phyloP scores from a whole-genome alignment of 2,888 invertebrate species.

The Theretra japonica region DNA sequence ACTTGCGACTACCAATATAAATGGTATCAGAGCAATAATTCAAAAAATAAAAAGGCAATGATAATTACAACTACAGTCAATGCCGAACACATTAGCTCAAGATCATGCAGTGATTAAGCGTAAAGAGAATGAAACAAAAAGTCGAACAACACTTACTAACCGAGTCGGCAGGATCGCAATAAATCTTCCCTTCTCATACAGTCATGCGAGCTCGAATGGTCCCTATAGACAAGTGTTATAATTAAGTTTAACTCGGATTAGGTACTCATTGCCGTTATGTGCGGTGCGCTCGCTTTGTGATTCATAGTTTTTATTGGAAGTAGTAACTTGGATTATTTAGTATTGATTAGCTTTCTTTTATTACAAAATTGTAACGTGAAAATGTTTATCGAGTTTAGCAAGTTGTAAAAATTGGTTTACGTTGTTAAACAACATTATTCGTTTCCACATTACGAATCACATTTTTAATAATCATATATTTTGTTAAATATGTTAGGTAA shows the following conservation, averaged over 20 bases:
- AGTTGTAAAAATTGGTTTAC: too few relatives aligned
- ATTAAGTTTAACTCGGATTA: conserved; percentile 72
- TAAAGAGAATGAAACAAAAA: conserved; percentile 75
- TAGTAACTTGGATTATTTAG: background rate
- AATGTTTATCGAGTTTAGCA: too few relatives aligned
- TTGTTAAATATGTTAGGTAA: too few relatives aligned
- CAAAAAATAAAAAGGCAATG: conserved; percentile 9
- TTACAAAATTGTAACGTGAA: background rate
- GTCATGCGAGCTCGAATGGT: conserved; percentile 70
- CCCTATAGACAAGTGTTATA: conserved; percentile 79
- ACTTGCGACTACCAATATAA: background rate
- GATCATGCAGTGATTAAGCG: conserved; percentile 78
- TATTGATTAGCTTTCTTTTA: background rate
- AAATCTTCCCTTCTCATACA: conserved; percentile 73
- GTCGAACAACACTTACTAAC: conserved; percentile 71
- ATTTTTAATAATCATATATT: too few relatives aligned
- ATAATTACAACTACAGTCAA: conserved; percentile 48
- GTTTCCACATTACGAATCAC: too few relatives aligned
- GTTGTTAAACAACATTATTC: too few relatives aligned
- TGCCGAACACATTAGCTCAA: conserved; percentile 72
- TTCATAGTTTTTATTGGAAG: conserved; percentile 24
- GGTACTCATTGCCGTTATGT: conserved; percentile 54
- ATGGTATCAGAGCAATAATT: background rate
- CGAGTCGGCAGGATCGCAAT: conserved; percentile 76
- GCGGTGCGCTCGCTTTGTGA: conserved; percentile 25